A percentile compares a stretch with the other conserved stretches of the same genome.
Evolutionary conservation across 2,797 vertebrate genomes (phyloP).

Genomic region (Adrianichthys oophorus): DNA sequence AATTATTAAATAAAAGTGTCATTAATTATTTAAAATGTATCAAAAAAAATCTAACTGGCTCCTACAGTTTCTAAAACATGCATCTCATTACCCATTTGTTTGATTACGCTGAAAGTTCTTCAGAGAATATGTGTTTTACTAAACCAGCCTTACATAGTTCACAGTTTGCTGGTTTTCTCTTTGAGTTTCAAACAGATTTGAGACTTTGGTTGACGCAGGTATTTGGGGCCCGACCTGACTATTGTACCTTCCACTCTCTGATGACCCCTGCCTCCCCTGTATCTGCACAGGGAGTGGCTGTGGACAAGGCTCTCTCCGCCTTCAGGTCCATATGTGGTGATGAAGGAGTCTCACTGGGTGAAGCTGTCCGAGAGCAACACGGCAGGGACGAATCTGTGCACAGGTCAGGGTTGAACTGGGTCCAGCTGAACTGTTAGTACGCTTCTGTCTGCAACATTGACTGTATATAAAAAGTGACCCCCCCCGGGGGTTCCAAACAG

Average conservation of each 20-base stretch:
- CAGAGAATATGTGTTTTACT: too few species aligned
- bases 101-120: too few species aligned
- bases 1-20: too few species aligned
- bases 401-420: conserved; percentile 62
- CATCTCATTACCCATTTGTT: too few species aligned
- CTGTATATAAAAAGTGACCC: background rate
- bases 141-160: too few species aligned
- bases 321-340: conserved; percentile 78
- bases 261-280: background rate
- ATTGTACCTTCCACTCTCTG: background rate
- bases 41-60: too few species aligned
- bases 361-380: conserved; percentile 82
- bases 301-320: conserved; percentile 65
- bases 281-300: conserved; percentile 56
- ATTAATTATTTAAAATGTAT: too few species aligned
- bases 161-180: too few species aligned
- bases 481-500: background rate
- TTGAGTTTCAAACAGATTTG: too few species aligned
- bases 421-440: background rate
- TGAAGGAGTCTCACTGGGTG: conserved; percentile 73
- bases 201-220: too few species aligned
- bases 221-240: too few species aligned
- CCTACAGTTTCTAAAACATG: too few species aligned
- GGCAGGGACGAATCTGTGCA: conserved; percentile 88
- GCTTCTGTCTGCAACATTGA: background rate